Conservation (phyloP, 1,140 invertebrate species). For the Drosophila yakuba region DNA sequence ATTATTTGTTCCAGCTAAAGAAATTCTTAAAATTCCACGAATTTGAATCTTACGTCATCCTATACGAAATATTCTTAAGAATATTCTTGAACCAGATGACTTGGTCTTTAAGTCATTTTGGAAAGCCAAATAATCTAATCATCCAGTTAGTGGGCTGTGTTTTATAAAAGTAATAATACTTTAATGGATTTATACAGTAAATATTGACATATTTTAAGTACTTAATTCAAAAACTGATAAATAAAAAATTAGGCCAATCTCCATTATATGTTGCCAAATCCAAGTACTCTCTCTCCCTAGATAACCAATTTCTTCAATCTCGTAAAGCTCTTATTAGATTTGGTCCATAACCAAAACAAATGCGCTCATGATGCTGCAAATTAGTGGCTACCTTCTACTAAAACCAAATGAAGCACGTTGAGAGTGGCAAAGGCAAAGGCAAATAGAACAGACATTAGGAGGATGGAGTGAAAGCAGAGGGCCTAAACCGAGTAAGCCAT, state of each 20-base stretch:
- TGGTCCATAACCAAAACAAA: constrained; percentile 43
- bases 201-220: background rate
- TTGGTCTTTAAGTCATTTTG: too few relatives aligned
- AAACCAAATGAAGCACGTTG: constrained; percentile 35
- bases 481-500: constrained; percentile 72
- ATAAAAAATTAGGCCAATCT: background rate
- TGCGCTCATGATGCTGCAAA: constrained; percentile 43
- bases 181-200: too few relatives aligned
- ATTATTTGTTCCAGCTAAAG: background rate
- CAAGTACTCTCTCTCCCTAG: constrained; percentile 11
- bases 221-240: background rate
- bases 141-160: too few relatives aligned
- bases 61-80: background rate
- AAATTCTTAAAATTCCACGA: constrained; percentile 1
- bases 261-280: background rate
- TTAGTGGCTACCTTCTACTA: constrained; percentile 43
- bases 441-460: constrained; percentile 21
- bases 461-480: constrained; percentile 1
- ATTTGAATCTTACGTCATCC: background rate
- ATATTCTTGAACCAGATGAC: too few relatives aligned
- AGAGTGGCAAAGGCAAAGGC: constrained; percentile 7
- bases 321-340: constrained; percentile 42
- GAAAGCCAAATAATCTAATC: too few relatives aligned
- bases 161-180: too few relatives aligned
- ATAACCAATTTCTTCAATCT: constrained; percentile 2